Percentiles rank a stretch among this genome's conserved stretches.
phyloP scores from a whole-genome alignment of 2,888 invertebrate genomes.

The Xestia ashworthii region DNA sequence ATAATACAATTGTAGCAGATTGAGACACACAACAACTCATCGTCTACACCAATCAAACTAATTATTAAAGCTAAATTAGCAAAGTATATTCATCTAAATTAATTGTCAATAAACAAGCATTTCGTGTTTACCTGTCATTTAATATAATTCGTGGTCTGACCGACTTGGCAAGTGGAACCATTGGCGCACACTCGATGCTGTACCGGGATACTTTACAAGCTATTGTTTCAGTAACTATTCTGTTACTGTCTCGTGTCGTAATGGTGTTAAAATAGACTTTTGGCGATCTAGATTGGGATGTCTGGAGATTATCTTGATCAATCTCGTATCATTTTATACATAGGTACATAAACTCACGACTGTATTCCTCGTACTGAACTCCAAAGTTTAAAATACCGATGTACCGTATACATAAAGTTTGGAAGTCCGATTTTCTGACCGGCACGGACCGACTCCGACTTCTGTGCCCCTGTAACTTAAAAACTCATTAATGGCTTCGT shows the following conservation, averaged over 20 bases:
- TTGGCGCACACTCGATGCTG: slow-evolving; percentile 62
- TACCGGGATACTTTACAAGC: slow-evolving; percentile 53
- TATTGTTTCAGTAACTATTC: slow-evolving; percentile 57
- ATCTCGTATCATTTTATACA: not conserved
- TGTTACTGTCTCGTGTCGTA: slow-evolving; percentile 29
- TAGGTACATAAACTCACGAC: too few species aligned
- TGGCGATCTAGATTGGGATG: slow-evolving; percentile 20
- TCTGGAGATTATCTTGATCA: slow-evolving; percentile 11
- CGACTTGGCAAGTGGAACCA: slow-evolving; percentile 61
- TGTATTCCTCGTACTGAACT: too few species aligned
- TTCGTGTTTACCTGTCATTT: slow-evolving; percentile 60
- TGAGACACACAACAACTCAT: not conserved
- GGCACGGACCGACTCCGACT: too few species aligned
- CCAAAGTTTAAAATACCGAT: too few species aligned
- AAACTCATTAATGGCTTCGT: too few species aligned
- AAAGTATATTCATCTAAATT: slow-evolving; percentile 48
- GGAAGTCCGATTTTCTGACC: too few species aligned
- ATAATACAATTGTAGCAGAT: too few species aligned
- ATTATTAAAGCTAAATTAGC: slow-evolving; percentile 33
- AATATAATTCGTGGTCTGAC: slow-evolving; percentile 54
- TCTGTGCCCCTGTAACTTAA: too few species aligned
- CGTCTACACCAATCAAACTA: not conserved
- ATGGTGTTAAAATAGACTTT: slow-evolving; percentile 26
- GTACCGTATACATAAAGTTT: too few species aligned
- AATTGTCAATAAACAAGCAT: slow-evolving; percentile 48